Conservation (phyloP, 2,113 vertebrate species). For the Catharus bicknelli region DNA sequence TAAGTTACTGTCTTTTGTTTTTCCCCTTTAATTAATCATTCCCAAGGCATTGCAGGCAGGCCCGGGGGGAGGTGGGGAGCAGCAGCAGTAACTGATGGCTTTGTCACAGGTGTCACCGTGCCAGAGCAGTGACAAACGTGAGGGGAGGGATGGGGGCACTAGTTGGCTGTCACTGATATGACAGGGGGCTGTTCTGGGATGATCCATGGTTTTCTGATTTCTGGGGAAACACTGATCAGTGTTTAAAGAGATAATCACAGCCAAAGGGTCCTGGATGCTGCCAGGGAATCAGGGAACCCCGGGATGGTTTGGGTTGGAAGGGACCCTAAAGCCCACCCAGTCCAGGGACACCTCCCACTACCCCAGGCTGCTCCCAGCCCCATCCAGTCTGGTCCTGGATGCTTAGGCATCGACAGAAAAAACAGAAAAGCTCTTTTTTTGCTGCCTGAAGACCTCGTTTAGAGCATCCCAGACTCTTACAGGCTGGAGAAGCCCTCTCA, state of each 20-base stretch:
- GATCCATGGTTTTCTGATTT: background rate
- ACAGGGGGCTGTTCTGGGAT: background rate
- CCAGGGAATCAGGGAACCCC: background rate
- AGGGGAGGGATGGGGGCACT: background rate
- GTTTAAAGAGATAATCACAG: background rate
- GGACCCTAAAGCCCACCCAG: background rate
- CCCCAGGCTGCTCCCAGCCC: background rate
- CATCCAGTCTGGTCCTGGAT: accelerated
- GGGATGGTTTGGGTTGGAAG: background rate
- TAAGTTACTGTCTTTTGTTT: slow-evolving; percentile 47
- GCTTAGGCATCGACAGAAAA: background rate
- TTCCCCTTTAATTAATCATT: slow-evolving; percentile 51
- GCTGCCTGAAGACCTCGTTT: background rate
- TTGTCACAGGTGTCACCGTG: background rate
- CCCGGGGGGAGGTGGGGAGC: background rate
- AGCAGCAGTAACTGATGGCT: background rate
- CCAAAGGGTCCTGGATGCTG: background rate
- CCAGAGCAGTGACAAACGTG: background rate
- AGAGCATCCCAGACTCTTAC: accelerated
- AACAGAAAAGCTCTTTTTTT: no score
- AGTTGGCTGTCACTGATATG: background rate
- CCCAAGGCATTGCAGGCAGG: background rate
- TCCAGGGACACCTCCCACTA: background rate
- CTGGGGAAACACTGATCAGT: background rate
- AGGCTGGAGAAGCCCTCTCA: background rate